Evolutionary conservation across 2,888 invertebrate species (phyloP), one percentile per base, ranked within the genome.

Genomic region (Candidula unifasciata): DNA sequence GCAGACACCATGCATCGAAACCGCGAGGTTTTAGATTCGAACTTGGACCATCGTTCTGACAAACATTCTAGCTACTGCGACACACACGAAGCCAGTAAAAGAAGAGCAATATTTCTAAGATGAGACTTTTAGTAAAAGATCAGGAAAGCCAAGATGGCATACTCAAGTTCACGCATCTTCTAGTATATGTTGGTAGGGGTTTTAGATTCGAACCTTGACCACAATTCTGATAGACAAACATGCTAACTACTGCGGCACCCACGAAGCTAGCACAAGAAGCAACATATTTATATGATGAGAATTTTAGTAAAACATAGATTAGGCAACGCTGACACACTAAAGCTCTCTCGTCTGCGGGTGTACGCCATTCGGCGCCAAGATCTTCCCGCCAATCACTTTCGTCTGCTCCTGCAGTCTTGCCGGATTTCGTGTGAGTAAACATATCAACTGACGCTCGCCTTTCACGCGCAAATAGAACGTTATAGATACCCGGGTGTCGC

Each of bases 371-470:
- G 80, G 80, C 80, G 80, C 80, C 80, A 81, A 54, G 80, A 66
- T 71, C n/a, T 60, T 27, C 57, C n/a, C 24, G 68, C 71, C 68
- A 71, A 81, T 81, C 80, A 68, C 35, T 44, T 69, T 71, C 71
- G 52, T 81, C 57, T 68, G 54, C 71, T 6, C 57, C 52, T 33
- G 69, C 5, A 52, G 80, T 69, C 80, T 37, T 81, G 71, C 37
- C 35, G 80, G 68, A 44, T 52, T 71, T 30, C 8, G 27, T 24
- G 80, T 71, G 80, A 71, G 80, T 81, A 81, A 81, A 81, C 80
- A 81, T 24, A 81, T 69, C 54, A 54, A 24, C 44, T 44, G 68
- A 37, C 69, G 80, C 71, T 81, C 80, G n/a, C 80, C 21, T 71
- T 71, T 81, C 80, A 57, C 30, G 35, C 35, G 37, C 71, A 71